Evolutionary conservation across 2,113 vertebrate species (phyloP).

Genomic region (Eidolon helvum): DNA sequence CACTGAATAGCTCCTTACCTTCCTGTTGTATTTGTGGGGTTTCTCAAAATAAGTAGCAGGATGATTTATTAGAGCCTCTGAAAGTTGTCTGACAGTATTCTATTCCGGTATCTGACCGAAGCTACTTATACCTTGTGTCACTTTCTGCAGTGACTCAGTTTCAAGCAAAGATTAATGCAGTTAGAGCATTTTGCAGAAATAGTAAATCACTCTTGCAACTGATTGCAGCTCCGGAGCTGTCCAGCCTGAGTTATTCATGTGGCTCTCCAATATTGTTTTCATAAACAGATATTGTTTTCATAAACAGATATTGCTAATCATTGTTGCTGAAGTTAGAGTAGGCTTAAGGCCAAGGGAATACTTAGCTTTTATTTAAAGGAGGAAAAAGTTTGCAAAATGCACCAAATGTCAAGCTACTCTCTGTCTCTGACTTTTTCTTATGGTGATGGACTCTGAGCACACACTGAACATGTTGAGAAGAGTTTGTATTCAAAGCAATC

Average conservation of each 20-base stretch:
- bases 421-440: background rate
- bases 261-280: background rate
- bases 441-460: background rate
- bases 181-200: conserved; percentile 67
- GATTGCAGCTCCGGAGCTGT: background rate
- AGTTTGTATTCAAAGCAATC: background rate
- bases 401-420: background rate
- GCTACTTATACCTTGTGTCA: conserved; percentile 64
- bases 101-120: conserved; percentile 63
- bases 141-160: conserved; percentile 55
- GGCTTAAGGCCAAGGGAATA: background rate
- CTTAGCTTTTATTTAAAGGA: background rate
- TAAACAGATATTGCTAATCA: conserved; percentile 49
- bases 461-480: background rate
- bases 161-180: conserved; percentile 62
- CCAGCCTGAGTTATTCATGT: conserved; percentile 42
- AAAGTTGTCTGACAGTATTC: conserved; percentile 49
- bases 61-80: conserved; percentile 67
- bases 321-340: background rate
- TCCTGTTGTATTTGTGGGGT: conserved; percentile 58
- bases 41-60: conserved; percentile 62
- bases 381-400: background rate
- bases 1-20: conserved; percentile 43
- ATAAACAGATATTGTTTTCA: background rate
- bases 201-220: conserved; percentile 50